Evolutionary conservation across 2,797 vertebrate species (phyloP).

Genomic region (Anniella stebbinsi): DNA sequence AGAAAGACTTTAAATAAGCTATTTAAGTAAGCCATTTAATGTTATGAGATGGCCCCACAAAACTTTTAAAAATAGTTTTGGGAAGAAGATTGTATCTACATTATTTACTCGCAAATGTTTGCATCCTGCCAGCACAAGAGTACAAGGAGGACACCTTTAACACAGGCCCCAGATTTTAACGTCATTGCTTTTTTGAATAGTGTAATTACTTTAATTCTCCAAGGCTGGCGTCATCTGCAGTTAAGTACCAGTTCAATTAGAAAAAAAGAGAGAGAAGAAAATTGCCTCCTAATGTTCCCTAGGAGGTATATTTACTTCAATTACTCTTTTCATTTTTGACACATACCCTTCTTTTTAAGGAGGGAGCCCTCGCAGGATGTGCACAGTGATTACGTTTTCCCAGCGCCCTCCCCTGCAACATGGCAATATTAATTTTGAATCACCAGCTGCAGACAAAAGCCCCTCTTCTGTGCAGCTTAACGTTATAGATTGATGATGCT

Average conservation of each 20-base stretch:
- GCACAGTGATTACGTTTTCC: slow-evolving; percentile 69
- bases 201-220: slow-evolving; percentile 56
- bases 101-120: not conserved
- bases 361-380: slow-evolving; percentile 53
- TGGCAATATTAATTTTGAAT: slow-evolving; percentile 68
- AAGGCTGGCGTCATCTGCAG: slow-evolving; percentile 55
- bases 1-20: not conserved
- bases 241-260: slow-evolving; percentile 52
- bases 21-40: not conserved
- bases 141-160: slow-evolving; percentile 29
- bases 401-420: slow-evolving; percentile 57
- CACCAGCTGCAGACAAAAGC: slow-evolving; percentile 73
- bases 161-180: slow-evolving; percentile 11
- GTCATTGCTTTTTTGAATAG: slow-evolving; percentile 34
- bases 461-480: slow-evolving; percentile 71
- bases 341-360: slow-evolving; percentile 47
- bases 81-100: not conserved
- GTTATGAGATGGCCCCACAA: not conserved
- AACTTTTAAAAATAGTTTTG: slow-evolving; percentile 15
- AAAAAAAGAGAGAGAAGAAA: slow-evolving; percentile 6
- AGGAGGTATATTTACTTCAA: slow-evolving; percentile 57
- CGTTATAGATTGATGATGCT: slow-evolving; percentile 74
- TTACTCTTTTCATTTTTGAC: slow-evolving; percentile 54
- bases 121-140: not conserved
- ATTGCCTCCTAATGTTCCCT: slow-evolving; percentile 36